These are phyloP conservation scores for Geotrupes spiniger DNA, from an alignment of 2,888 invertebrate species.

Conservation along the genomic window DNA sequence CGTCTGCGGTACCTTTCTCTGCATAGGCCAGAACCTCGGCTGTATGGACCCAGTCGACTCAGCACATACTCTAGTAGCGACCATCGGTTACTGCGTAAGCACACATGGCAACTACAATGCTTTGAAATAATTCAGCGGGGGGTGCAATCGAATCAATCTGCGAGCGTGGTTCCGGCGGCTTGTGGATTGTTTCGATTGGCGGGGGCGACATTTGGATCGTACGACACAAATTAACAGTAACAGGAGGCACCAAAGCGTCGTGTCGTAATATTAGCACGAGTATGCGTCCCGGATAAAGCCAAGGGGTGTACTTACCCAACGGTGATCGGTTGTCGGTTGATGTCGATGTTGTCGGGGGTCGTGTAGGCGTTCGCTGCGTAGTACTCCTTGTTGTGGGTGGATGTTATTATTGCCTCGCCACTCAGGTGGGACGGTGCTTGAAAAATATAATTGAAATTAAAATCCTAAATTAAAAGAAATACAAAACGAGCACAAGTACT, in stretches of 20 bases:
- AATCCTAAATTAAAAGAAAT: not conserved
- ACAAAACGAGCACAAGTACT: not conserved
- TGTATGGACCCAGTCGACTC: slow-evolving; percentile 49
- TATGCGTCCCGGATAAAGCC: not conserved
- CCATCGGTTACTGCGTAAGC: slow-evolving; percentile 49
- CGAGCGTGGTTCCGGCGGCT: slow-evolving; percentile 4
- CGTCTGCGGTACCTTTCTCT: slow-evolving; percentile 53
- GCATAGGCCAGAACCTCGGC: slow-evolving; percentile 52
- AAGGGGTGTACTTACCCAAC: slow-evolving; percentile 57
- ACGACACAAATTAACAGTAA: too few species aligned
- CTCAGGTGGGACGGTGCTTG: slow-evolving; percentile 48
- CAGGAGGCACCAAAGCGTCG: too few species aligned
- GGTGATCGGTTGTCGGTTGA: slow-evolving; percentile 61
- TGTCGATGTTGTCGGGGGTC: slow-evolving; percentile 60
- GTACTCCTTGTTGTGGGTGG: slow-evolving; percentile 44
- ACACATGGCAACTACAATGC: slow-evolving; percentile 41
- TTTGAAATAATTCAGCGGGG: too few species aligned
- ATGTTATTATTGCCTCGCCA: slow-evolving; percentile 45
- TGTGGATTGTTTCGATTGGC: too few species aligned
- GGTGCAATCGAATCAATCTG: slow-evolving; percentile 10
- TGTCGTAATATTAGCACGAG: slow-evolving; percentile 16
- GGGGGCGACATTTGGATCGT: too few species aligned
- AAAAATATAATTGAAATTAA: slow-evolving; percentile 23
- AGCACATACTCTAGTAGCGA: slow-evolving; percentile 36
- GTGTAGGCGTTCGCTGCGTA: slow-evolving; percentile 40